Evolutionary conservation across 1,140 invertebrate species (phyloP).

Genomic region (Idris sp.): DNA sequence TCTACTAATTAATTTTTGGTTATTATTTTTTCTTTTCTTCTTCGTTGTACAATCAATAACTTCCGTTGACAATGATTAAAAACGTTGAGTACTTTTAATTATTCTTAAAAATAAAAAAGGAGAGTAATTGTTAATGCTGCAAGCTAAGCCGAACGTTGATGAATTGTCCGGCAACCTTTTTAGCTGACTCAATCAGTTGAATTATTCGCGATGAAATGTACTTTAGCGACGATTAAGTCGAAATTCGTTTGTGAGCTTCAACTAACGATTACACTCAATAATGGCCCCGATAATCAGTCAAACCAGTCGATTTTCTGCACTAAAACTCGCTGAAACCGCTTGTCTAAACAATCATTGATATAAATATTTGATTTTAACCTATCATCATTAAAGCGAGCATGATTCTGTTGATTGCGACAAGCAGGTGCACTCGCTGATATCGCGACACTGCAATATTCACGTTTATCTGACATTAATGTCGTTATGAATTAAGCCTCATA

Average conservation of each 20-base stretch:
- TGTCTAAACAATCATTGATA: constrained; percentile 48
- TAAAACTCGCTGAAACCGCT: constrained; percentile 41
- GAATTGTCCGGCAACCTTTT: constrained; percentile 14
- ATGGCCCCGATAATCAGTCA: constrained; percentile 43
- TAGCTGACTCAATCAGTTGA: constrained; percentile 23
- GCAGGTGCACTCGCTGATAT: constrained; percentile 30
- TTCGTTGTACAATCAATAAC: no score
- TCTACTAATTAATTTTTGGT: no score
- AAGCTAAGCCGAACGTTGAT: no score
- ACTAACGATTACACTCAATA: constrained; percentile 52
- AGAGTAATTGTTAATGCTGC: no score
- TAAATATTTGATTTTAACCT: constrained; percentile 50
- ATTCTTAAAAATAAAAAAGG: no score
- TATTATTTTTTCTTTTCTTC: no score
- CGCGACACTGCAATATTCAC: constrained; percentile 35
- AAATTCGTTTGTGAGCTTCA: constrained; percentile 35
- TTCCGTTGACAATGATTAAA: no score
- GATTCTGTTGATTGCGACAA: constrained; percentile 42
- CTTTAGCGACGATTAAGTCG: constrained; percentile 39
- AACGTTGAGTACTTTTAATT: no score
- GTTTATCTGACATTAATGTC: constrained; percentile 36
- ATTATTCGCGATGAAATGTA: constrained; percentile 36
- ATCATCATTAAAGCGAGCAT: constrained; percentile 53
- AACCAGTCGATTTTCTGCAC: constrained; percentile 28
- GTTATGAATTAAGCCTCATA: constrained; percentile 48